A percentile compares a stretch with the other conserved stretches of the same genome.
Evolutionary conservation across 2,888 invertebrate species (phyloP).

Genomic region (Lepidochitona cinerea): DNA sequence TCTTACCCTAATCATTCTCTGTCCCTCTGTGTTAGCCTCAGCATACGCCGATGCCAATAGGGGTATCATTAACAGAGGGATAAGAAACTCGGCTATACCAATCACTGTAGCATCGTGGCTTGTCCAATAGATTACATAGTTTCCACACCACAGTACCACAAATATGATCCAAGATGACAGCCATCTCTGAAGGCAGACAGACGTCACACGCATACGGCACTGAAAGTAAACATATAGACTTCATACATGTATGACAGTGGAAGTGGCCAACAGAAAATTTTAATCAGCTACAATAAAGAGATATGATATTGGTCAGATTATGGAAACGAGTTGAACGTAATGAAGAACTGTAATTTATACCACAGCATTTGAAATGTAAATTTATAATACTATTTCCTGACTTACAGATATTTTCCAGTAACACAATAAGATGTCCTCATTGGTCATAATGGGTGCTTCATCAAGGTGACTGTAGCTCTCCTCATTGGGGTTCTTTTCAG

Average conservation of each 20-base stretch:
- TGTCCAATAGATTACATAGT: slow-evolving; percentile 70
- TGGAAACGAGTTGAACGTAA: not conserved
- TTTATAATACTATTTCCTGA: slow-evolving; percentile 5
- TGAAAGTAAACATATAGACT: slow-evolving; percentile 32
- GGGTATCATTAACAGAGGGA: slow-evolving; percentile 68
- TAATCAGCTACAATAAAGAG: too few species aligned
- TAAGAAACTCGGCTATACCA: slow-evolving; percentile 67
- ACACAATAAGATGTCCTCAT: slow-evolving; percentile 68
- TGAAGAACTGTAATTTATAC: not conserved
- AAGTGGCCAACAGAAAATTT: not conserved
- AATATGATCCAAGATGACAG: slow-evolving; percentile 68
- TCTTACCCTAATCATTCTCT: slow-evolving; percentile 67
- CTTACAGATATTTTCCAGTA: slow-evolving; percentile 71
- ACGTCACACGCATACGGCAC: slow-evolving; percentile 68
- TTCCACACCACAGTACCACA: slow-evolving; percentile 66
- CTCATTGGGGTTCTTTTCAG: not conserved
- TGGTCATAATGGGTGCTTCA: slow-evolving; percentile 46
- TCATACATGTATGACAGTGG: not conserved
- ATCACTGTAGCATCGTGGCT: slow-evolving; percentile 60
- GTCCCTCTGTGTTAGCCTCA: slow-evolving; percentile 72
- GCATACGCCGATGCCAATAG: slow-evolving; percentile 70
- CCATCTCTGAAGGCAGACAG: slow-evolving; percentile 71
- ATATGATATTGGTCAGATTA: too few species aligned
- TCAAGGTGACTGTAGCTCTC: not conserved
- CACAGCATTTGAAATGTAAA: not conserved